These are phyloP conservation scores for Lipophrys pholis DNA, from an alignment of 2,113 vertebrate genomes.

Conservation along the genomic window DNA sequence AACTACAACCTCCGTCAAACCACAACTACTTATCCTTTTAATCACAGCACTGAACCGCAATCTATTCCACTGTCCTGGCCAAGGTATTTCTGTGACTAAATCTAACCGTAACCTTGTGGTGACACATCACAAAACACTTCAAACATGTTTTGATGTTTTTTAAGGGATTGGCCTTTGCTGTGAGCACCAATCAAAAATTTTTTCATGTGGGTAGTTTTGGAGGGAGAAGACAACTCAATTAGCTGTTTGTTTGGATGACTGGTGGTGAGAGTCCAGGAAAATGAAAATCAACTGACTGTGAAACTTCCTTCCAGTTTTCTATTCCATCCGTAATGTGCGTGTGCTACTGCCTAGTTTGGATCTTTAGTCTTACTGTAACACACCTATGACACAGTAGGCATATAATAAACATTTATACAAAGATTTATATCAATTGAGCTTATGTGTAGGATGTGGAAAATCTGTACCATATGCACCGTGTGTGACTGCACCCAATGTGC, in stretches of 20 bases:
- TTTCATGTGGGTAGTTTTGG: neutral
- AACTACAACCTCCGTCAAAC: neutral
- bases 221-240: neutral
- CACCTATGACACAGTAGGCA: constrained; percentile 21
- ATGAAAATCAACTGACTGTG: neutral
- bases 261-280: neutral
- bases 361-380: neutral
- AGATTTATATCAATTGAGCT: constrained; percentile 11
- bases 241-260: neutral
- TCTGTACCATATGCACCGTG: neutral
- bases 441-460: neutral
- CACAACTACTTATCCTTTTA: neutral
- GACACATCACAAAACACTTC: neutral
- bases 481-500: constrained; percentile 12
- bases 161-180: neutral
- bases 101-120: neutral
- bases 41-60: neutral
- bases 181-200: neutral
- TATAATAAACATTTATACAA: constrained; percentile 12
- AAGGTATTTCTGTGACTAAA: neutral
- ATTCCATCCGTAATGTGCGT: neutral
- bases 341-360: neutral
- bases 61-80: neutral
- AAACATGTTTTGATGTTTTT: neutral
- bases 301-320: neutral